Percentiles rank a stretch among this genome's conserved stretches.
Evolutionary conservation across 2,888 invertebrate genomes (phyloP).

Genomic region (Junonia oenone): DNA sequence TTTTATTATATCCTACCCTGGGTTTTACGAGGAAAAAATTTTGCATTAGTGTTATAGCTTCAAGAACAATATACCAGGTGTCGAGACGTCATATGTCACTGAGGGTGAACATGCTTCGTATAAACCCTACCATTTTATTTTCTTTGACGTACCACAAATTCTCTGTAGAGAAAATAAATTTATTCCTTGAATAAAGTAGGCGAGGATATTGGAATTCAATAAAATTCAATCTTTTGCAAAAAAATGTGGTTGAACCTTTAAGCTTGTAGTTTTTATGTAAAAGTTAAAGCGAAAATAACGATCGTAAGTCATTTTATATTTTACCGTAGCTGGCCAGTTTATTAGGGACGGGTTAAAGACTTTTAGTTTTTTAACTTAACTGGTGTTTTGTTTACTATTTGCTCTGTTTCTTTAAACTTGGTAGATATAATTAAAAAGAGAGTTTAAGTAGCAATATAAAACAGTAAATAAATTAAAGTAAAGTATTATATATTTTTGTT

Average conservation of each 20-base stretch:
- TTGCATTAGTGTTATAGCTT: not conserved
- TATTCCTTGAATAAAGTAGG: not conserved
- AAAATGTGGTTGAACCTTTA: not conserved
- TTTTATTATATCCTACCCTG: not conserved
- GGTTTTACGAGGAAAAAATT: not conserved
- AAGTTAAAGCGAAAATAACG: too few species aligned
- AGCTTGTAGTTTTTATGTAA: not conserved
- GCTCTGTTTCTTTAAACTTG: too few species aligned
- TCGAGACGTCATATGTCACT: not conserved
- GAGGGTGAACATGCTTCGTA: not conserved
- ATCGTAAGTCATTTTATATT: too few species aligned
- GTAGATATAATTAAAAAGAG: too few species aligned
- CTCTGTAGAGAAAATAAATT: not conserved
- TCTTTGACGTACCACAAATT: not conserved
- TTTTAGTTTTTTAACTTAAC: too few species aligned
- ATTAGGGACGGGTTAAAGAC: too few species aligned
- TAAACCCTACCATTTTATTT: not conserved
- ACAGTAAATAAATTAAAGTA: too few species aligned
- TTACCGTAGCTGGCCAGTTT: too few species aligned
- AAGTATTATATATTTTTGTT: too few species aligned
- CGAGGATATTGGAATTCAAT: not conserved
- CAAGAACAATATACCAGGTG: not conserved
- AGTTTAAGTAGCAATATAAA: too few species aligned
- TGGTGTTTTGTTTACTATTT: too few species aligned
- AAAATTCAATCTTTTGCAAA: not conserved